Conservation (phyloP, 53 echinoderm and acorn worm genomes). For the Echinometra lucunter region DNA sequence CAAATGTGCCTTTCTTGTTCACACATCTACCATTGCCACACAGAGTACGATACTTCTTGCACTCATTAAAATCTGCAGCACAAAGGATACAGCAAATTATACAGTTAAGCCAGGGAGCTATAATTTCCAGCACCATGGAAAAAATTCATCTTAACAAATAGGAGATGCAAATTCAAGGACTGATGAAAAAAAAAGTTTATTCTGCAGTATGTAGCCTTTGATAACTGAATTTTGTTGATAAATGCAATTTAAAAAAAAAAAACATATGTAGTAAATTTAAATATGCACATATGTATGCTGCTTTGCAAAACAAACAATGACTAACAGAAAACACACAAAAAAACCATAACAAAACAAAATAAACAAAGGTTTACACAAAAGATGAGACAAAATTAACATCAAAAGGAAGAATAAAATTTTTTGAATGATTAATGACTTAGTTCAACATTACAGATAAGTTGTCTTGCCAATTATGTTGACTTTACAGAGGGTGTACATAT, state of each 20-base stretch:
- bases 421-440: not conserved
- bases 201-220: too few relatives aligned
- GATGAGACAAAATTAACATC: too few relatives aligned
- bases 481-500: not conserved
- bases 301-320: not conserved
- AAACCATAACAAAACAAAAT: too few relatives aligned
- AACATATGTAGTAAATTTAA: too few relatives aligned
- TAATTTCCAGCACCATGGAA: not conserved
- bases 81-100: constrained; percentile 14
- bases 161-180: not conserved
- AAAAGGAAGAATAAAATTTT: too few relatives aligned
- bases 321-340: not conserved
- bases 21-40: constrained; percentile 76
- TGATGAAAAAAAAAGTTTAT: too few relatives aligned
- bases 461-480: not conserved
- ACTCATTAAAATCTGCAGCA: constrained; percentile 73
- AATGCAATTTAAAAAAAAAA: too few relatives aligned
- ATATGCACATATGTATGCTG: too few relatives aligned
- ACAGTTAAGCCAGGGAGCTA: not conserved
- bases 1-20: constrained; percentile 86
- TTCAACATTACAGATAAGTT: not conserved
- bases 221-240: too few relatives aligned
- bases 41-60: constrained; percentile 65
- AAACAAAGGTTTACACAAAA: too few relatives aligned
- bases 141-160: not conserved